phyloP scores from a whole-genome alignment of 2,888 invertebrate genomes.

The Yponomeuta sedellus region DNA sequence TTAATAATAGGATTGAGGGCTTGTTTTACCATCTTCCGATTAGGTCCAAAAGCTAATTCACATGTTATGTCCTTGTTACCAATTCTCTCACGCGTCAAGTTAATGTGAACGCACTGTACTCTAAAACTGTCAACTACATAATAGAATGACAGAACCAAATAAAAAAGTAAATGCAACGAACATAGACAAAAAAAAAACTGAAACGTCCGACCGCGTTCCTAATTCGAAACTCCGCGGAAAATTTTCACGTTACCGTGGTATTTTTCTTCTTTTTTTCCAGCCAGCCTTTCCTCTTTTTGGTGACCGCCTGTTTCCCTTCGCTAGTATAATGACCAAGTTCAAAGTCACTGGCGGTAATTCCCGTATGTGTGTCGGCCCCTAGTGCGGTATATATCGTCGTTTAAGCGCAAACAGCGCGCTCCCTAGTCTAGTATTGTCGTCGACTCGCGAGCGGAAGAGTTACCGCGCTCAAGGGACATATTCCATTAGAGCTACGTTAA shows the following conservation, averaged over 20 bases:
- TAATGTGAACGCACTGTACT: too few species aligned
- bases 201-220: background rate
- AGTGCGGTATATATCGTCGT: conserved; percentile 45
- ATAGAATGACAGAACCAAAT: background rate
- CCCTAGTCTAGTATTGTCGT: conserved; percentile 29
- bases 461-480: conserved; percentile 42
- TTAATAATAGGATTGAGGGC: too few species aligned
- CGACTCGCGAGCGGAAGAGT: conserved; percentile 26
- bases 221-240: background rate
- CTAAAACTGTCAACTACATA: background rate
- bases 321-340: background rate
- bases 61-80: too few species aligned
- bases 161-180: background rate
- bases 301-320: background rate
- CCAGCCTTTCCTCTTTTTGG: background rate
- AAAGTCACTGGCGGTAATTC: background rate
- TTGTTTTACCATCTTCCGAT: too few species aligned
- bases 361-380: conserved; percentile 23
- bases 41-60: too few species aligned
- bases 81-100: too few species aligned
- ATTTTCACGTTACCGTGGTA: background rate
- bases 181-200: background rate
- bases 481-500: conserved; percentile 25
- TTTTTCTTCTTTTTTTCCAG: background rate
- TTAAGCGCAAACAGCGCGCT: conserved; percentile 45